Conservation (phyloP, 35 echinoderm and acorn worm species). For the Chiridota heheva region DNA sequence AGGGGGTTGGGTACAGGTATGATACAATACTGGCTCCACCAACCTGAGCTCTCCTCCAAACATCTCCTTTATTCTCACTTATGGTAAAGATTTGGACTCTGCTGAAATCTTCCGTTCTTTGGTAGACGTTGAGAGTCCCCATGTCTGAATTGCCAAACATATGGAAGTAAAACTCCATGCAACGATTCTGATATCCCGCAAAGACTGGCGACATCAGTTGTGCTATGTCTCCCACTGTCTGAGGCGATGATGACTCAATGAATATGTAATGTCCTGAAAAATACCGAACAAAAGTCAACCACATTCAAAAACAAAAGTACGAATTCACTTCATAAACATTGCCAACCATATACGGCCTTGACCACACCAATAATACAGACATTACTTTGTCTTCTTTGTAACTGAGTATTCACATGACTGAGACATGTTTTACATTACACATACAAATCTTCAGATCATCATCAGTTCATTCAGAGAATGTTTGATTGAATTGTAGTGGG, state of each 20-base stretch:
- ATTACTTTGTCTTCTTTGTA: too few species aligned
- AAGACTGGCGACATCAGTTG: conserved; percentile 15
- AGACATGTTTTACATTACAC: too few species aligned
- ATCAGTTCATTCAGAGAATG: too few species aligned
- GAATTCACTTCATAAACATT: not conserved
- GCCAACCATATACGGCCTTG: not conserved
- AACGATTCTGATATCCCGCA: not conserved
- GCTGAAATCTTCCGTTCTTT: not conserved
- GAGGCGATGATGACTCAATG: conserved; percentile 32
- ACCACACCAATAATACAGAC: too few species aligned
- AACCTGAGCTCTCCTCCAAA: conserved; percentile 24
- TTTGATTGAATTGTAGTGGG: too few species aligned
- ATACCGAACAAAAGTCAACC: not conserved
- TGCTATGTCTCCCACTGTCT: not conserved
- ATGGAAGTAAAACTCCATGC: conserved; percentile 48
- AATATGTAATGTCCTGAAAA: conserved; percentile 17
- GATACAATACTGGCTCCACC: not conserved
- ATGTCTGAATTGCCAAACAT: conserved; percentile 40
- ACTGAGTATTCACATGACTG: too few species aligned
- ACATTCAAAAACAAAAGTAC: not conserved
- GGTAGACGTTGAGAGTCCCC: conserved; percentile 35
- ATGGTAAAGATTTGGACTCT: conserved; percentile 3
- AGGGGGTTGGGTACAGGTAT: not conserved
- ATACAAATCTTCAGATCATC: too few species aligned
- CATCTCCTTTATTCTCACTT: conserved; percentile 32